phyloP scores from a whole-genome alignment of 1,140 invertebrate genomes.

The Ptiloglossa arizonensis region DNA sequence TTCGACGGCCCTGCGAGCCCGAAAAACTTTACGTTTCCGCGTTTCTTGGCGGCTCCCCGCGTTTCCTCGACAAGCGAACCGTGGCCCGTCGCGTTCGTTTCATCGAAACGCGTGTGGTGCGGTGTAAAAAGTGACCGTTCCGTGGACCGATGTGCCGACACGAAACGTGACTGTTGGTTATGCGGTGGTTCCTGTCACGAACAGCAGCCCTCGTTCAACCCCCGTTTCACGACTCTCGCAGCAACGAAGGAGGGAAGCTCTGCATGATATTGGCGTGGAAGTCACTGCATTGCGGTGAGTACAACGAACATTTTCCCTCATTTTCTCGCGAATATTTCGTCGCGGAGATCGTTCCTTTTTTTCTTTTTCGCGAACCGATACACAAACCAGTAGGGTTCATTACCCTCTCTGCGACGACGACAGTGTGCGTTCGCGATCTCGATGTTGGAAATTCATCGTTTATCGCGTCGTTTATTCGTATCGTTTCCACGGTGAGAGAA shows the following conservation, averaged over 20 bases:
- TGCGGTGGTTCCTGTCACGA: slow-evolving; percentile 70
- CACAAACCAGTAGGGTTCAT: slow-evolving; percentile 45
- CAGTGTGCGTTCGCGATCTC: background rate
- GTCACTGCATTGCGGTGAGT: slow-evolving; percentile 75
- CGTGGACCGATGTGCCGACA: slow-evolving; percentile 50
- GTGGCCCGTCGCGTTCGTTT: slow-evolving; percentile 16
- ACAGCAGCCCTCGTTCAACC: slow-evolving; percentile 68
- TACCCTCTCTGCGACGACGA: slow-evolving; percentile 30
- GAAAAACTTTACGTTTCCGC: slow-evolving; percentile 65
- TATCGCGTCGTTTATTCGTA: background rate
- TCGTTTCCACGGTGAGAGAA: background rate
- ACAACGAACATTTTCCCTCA: slow-evolving; percentile 22
- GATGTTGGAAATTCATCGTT: background rate
- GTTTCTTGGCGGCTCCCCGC: slow-evolving; percentile 31
- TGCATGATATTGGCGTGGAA: slow-evolving; percentile 64
- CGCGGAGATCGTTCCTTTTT: background rate
- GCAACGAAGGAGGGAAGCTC: slow-evolving; percentile 63
- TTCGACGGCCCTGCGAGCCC: slow-evolving; percentile 69
- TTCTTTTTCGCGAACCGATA: slow-evolving; percentile 3
- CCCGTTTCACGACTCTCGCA: slow-evolving; percentile 63
- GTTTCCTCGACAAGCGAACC: slow-evolving; percentile 11
- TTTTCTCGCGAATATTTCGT: background rate
- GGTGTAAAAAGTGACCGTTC: slow-evolving; percentile 53
- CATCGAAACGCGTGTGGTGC: slow-evolving; percentile 48
- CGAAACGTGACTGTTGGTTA: slow-evolving; percentile 67